A percentile compares a stretch with the other conserved stretches of the same genome.
Conservation (phyloP, 2,113 vertebrate genomes). For the Amphilophus citrinellus region DNA sequence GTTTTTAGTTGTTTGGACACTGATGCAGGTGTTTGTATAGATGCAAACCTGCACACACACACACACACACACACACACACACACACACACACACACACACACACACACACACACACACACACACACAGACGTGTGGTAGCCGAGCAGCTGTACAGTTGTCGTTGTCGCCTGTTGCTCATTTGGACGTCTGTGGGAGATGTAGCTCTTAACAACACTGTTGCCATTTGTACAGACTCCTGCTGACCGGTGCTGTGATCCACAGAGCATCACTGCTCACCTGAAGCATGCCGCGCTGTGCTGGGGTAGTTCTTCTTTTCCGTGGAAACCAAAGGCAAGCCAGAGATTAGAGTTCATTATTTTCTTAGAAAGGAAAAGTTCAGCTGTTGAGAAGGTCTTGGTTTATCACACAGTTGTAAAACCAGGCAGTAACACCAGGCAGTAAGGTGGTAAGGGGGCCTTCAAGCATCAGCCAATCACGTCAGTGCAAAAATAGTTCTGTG, state of each 20-base stretch:
- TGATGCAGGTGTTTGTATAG: conserved; percentile 44
- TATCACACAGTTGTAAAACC: neutral
- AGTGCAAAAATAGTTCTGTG: too few species aligned
- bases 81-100: too few species aligned
- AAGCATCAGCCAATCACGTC: too few species aligned
- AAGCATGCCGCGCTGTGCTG: neutral
- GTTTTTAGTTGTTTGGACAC: conserved; percentile 34
- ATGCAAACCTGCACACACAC: neutral
- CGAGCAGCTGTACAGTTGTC: conserved; percentile 56
- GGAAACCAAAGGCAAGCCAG: neutral
- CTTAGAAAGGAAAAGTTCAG: neutral
- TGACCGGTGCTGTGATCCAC: conserved; percentile 22
- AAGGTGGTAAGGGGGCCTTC: neutral
- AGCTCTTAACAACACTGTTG: conserved; percentile 16
- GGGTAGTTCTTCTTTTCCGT: conserved; percentile 1
- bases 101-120: neutral
- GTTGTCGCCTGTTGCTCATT: conserved; percentile 11
- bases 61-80: too few species aligned
- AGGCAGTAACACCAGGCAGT: neutral
- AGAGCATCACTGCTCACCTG: neutral
- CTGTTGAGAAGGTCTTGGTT: neutral
- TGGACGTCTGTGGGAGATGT: conserved; percentile 32
- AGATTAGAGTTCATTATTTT: neutral
- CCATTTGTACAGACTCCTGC: conserved; percentile 34
- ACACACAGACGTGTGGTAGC: conserved; percentile 35